Percentiles rank a stretch among this genome's conserved stretches.
Evolutionary conservation across 2,797 vertebrate species (phyloP).

Genomic region (Chrosomus eos): DNA sequence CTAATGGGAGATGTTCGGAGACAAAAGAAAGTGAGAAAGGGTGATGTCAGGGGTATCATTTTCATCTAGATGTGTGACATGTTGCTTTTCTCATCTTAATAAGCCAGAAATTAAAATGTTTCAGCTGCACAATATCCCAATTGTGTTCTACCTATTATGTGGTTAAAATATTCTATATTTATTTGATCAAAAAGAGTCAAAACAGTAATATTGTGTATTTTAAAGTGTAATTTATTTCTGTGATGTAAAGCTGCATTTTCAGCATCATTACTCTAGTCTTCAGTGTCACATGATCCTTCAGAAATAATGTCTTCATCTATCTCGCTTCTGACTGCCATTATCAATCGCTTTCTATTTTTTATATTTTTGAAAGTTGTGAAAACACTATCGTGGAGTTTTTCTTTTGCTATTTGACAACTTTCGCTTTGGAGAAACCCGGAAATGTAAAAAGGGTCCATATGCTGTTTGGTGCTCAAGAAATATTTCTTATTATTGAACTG

Average conservation of each 20-base stretch:
- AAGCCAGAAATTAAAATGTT: neutral
- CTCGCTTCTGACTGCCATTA: neutral
- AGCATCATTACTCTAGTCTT: neutral
- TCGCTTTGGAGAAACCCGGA: neutral
- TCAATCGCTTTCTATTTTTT: neutral
- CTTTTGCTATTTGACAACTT: neutral
- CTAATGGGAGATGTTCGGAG: conserved; percentile 27
- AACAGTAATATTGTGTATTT: neutral
- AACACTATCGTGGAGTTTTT: neutral
- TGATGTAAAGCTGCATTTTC: neutral
- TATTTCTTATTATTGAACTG: neutral
- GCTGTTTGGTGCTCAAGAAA: neutral
- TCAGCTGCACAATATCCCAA: neutral
- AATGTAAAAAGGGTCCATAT: neutral
- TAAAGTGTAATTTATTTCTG: neutral
- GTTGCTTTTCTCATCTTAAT: conserved; percentile 1
- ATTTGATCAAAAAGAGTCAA: neutral
- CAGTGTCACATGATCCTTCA: neutral
- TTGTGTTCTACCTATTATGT: neutral
- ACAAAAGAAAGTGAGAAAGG: conserved; percentile 4
- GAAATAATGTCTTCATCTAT: neutral
- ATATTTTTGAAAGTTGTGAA: neutral
- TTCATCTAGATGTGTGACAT: neutral
- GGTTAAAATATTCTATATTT: neutral
- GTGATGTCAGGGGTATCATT: conserved; percentile 25